phyloP scores from a whole-genome alignment of 1,140 invertebrate genomes.

The Sinonovacula constricta region DNA sequence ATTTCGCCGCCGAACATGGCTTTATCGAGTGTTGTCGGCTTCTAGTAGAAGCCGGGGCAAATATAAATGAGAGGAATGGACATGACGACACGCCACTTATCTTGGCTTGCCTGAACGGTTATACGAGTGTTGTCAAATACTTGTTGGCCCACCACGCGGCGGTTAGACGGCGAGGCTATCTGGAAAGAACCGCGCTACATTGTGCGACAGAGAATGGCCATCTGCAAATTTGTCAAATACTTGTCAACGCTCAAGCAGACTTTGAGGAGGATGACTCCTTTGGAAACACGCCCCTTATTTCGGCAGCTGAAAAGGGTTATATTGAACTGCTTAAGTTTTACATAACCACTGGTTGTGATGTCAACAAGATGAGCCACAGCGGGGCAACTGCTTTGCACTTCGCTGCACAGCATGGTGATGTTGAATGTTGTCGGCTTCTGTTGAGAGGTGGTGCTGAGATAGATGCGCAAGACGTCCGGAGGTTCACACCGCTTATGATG shows the following conservation, averaged over 20 bases:
- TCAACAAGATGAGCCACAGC: slow-evolving; percentile 76
- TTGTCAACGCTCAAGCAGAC: slow-evolving; percentile 78
- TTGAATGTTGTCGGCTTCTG: slow-evolving; percentile 65
- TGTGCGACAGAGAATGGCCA: slow-evolving; percentile 72
- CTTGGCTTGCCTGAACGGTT: slow-evolving; percentile 90
- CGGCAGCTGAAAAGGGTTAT: slow-evolving; percentile 92
- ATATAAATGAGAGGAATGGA: slow-evolving; percentile 67
- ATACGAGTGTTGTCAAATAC: slow-evolving; percentile 89
- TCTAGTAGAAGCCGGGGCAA: slow-evolving; percentile 77
- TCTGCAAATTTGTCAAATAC: slow-evolving; percentile 78
- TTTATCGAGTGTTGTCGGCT: slow-evolving; percentile 80
- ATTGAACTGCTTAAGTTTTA: slow-evolving; percentile 89
- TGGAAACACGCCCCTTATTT: slow-evolving; percentile 90
- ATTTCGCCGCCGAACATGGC: slow-evolving; percentile 74
- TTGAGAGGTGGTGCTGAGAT: slow-evolving; percentile 71
- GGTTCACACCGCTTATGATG: slow-evolving; percentile 77
- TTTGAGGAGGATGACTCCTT: slow-evolving; percentile 74
- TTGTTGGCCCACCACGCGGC: slow-evolving; percentile 92
- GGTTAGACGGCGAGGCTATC: slow-evolving; percentile 82
- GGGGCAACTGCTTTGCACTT: slow-evolving; percentile 76
- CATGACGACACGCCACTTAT: slow-evolving; percentile 89
- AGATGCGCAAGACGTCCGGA: slow-evolving; percentile 73
- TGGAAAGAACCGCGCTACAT: slow-evolving; percentile 73
- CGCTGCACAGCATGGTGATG: slow-evolving; percentile 74
- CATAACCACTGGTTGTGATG: slow-evolving; percentile 84